Conservation (phyloP, 2,113 vertebrate species). For the Aleadryas rufinucha region DNA sequence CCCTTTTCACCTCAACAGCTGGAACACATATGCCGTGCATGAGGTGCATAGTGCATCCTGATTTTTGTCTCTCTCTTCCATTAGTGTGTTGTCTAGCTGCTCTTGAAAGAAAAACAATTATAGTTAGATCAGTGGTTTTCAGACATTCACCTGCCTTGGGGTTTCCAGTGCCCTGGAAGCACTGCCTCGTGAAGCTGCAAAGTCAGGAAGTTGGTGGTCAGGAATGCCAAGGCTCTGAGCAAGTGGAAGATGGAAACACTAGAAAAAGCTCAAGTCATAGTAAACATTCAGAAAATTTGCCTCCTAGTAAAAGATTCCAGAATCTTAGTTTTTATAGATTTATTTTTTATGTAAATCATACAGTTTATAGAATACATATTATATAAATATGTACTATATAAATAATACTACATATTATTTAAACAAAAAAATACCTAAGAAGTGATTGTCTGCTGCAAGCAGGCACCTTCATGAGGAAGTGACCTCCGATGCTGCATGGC, state of each 20-base stretch:
- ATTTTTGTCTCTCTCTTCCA: background rate
- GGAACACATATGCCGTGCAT: background rate
- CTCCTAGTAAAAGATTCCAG: background rate
- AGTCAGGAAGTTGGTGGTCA: background rate
- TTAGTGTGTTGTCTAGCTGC: background rate
- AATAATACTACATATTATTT: background rate
- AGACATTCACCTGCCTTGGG: background rate
- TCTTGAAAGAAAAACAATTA: background rate
- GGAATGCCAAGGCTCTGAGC: background rate
- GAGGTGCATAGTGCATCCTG: background rate
- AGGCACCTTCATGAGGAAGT: background rate
- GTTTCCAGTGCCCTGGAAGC: background rate
- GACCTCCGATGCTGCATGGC: background rate
- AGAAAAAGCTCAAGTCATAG: background rate
- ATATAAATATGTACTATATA: background rate
- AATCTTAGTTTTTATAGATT: background rate
- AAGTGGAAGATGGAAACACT: background rate
- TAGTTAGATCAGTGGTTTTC: background rate
- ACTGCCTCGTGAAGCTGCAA: background rate
- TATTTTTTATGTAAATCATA: background rate
- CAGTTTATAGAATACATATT: rapidly evolving
- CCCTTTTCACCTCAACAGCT: background rate
- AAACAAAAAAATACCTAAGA: background rate
- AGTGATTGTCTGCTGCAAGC: background rate
- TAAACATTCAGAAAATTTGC: background rate